A percentile compares a stretch with the other conserved stretches of the same genome.
Evolutionary conservation across 2,888 invertebrate genomes (phyloP).

Genomic region (Acrobeloides nanus): DNA sequence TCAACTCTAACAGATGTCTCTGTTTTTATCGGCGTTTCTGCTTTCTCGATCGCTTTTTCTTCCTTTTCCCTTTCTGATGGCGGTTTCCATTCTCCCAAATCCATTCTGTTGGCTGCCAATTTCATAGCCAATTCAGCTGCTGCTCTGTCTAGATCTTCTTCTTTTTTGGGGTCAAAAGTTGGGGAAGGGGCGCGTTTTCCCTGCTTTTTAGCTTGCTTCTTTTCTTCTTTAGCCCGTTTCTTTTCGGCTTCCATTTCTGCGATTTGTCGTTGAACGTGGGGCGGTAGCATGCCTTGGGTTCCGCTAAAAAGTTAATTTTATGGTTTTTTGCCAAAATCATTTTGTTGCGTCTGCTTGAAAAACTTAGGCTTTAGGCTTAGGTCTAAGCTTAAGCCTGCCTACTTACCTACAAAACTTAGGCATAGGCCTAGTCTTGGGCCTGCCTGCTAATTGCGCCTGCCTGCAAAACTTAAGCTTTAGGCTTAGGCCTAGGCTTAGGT

Average conservation of each 20-base stretch:
- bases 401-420: no score
- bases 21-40: neutral
- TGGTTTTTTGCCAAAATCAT: no score
- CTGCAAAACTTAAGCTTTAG: no score
- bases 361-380: no score
- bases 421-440: no score
- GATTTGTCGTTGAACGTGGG: slow-evolving; percentile 29
- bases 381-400: no score
- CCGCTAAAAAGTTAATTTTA: slow-evolving; percentile 13
- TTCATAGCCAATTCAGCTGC: slow-evolving; percentile 47
- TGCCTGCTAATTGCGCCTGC: no score
- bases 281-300: slow-evolving; percentile 23
- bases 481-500: no score
- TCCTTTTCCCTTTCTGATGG: slow-evolving; percentile 11
- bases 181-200: slow-evolving; percentile 25
- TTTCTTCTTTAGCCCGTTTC: slow-evolving; percentile 41
- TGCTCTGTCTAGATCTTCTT: slow-evolving; percentile 45
- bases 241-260: slow-evolving; percentile 36
- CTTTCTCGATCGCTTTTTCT: slow-evolving; percentile 8
- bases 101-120: slow-evolving; percentile 34
- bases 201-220: slow-evolving; percentile 39
- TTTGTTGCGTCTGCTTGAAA: no score
- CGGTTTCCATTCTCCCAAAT: slow-evolving; percentile 35
- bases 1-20: no score
- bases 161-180: slow-evolving; percentile 36